Conservation (phyloP, 2,888 invertebrate species). For the Drosophila infuscata region DNA sequence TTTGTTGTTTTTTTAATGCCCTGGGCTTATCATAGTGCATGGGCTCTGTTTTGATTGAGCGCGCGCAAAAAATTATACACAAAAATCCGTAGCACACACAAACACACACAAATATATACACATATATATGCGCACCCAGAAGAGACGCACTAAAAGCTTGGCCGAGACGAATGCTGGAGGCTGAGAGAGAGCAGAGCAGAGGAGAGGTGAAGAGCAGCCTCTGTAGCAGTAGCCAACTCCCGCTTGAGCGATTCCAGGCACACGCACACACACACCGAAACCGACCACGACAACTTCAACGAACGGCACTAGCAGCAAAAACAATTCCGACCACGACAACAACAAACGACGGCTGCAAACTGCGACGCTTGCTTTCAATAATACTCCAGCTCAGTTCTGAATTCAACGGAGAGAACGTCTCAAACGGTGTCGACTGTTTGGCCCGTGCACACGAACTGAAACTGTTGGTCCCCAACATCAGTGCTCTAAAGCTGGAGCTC, state of each 20-base stretch:
- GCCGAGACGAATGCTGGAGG: conserved; percentile 51
- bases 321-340: conserved; percentile 59
- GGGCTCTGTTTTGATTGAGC: conserved; percentile 75
- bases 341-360: conserved; percentile 58
- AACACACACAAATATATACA: conserved; percentile 37
- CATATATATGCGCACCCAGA: conserved; percentile 45
- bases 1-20: conserved; percentile 5
- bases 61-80: conserved; percentile 80
- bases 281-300: conserved; percentile 35
- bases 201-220: conserved; percentile 29
- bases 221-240: conserved; percentile 54
- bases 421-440: conserved; percentile 65
- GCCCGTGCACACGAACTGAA: conserved; percentile 69
- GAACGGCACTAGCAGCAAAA: conserved; percentile 25
- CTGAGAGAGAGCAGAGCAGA: conserved; percentile 29
- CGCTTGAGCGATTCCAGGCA: conserved; percentile 70
- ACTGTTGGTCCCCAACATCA: conserved; percentile 45
- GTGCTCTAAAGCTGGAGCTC: conserved; percentile 59
- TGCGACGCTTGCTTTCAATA: conserved; percentile 49
- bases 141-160: conserved; percentile 69
- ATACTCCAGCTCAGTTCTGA: conserved; percentile 37
- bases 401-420: conserved; percentile 20
- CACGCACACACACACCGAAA: conserved; percentile 27
- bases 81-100: conserved; percentile 65
- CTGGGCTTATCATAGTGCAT: conserved; percentile 27